Base-by-base conservation (phyloP, 2,888 invertebrate species). In the Pristionchus entomophagus region DNA sequence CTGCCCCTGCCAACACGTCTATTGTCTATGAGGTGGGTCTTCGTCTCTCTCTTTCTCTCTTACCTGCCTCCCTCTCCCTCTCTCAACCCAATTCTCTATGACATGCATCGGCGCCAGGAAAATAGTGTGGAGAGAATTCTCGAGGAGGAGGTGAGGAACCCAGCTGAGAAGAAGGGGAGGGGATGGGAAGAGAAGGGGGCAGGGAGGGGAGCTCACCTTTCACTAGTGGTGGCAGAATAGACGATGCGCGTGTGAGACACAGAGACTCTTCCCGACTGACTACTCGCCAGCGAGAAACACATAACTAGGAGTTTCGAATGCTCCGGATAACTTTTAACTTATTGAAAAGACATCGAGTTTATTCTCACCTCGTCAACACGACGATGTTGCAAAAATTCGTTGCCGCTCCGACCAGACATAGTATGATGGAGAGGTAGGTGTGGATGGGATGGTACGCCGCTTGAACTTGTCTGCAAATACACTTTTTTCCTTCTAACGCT, bases 331-430 rank as follows among this genome's bases (percentile, higher is more conserved):
- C 14, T 45, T 45, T 45, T 45, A n/a, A n/a, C 45, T 45, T 45
- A 10, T 45, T 14, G 14, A 45, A 45, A 45, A 45, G 14, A 10
- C 45, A 10, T 45, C 45, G 14, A 45, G 14, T 45, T 10, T 45
- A 10, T 45, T 45, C 45, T 49, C 77, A 91, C 91, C 93, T 87
- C 12, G 93, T 93, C 17, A 93, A 87, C 22, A 93, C 90, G 73
- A 93, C 92, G 86, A 93, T 93, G 82, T 93, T 93, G 88, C 92
- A 92, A 62, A 93, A 91, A 85, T 93, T 93, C 87, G 92, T 91
- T 10, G 93, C 86, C 22, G 92, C 89, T 5, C 93, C 93, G 35
- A 93, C 32, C 12, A 91, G 88, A 86, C 93, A 93, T 17, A 93
- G 87, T 6, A 92, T 86, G n/a, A 93, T 93, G n/a, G 92, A 92